Evolutionary conservation across 1,140 invertebrate species (phyloP).

Genomic region (Orussus abietinus): DNA sequence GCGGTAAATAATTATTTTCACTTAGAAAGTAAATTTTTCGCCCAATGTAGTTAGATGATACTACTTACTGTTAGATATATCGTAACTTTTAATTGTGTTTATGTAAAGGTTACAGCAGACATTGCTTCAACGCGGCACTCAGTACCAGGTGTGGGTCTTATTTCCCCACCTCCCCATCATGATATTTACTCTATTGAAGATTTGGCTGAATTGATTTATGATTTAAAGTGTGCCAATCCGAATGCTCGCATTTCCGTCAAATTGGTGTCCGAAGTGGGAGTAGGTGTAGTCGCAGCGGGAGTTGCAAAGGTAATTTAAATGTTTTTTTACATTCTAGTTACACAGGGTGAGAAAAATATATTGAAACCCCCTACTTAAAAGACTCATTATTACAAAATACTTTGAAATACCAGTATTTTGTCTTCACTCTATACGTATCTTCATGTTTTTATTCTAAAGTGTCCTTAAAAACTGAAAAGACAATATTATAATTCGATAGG

Average conservation of each 20-base stretch:
- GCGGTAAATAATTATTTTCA: no score
- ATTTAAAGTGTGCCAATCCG: slow-evolving; percentile 97
- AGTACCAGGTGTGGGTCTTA: slow-evolving; percentile 94
- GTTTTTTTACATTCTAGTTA: background rate
- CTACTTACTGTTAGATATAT: no score
- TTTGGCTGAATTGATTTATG: slow-evolving; percentile 96
- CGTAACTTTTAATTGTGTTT: no score
- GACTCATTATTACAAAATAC: no score
- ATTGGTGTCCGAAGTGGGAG: slow-evolving; percentile 96
- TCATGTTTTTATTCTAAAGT: no score
- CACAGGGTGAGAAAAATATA: no score
- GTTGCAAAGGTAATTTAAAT: slow-evolving; percentile 85
- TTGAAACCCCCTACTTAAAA: no score
- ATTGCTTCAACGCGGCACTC: slow-evolving; percentile 95
- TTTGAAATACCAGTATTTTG: no score
- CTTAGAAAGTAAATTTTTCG: no score
- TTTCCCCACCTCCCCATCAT: slow-evolving; percentile 98
- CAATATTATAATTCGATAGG: slow-evolving; percentile 57
- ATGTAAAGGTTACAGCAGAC: slow-evolving; percentile 77
- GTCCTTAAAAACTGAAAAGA: no score
- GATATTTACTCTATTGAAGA: slow-evolving; percentile 99
- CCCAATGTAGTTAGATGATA: no score
- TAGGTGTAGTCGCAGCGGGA: slow-evolving; percentile 95
- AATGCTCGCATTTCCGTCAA: slow-evolving; percentile 94
- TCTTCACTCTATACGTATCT: no score